phyloP scores from a whole-genome alignment of 2,797 vertebrate species.

The Chelmon rostratus region DNA sequence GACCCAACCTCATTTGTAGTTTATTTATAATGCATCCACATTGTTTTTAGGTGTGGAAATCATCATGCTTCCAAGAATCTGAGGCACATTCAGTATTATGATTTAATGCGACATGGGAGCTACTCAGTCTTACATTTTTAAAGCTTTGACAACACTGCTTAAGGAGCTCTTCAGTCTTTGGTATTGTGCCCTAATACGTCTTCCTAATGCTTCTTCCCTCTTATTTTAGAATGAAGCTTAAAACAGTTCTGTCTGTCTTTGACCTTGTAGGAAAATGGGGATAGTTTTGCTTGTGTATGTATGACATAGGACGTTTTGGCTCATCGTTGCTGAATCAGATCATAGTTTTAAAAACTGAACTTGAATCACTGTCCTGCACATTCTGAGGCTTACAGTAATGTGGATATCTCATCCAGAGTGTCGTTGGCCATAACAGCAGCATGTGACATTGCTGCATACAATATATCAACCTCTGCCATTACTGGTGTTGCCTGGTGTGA shows the following conservation, averaged over 20 bases:
- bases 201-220: too few species aligned
- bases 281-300: not conserved
- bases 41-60: not conserved
- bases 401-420: not conserved
- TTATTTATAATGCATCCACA: not conserved
- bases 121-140: not conserved
- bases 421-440: not conserved
- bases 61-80: not conserved
- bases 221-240: too few species aligned
- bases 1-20: not conserved
- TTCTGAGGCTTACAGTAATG: not conserved
- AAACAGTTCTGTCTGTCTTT: too few species aligned
- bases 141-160: not conserved
- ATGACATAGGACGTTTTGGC: not conserved
- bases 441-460: not conserved
- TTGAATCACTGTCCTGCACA: not conserved
- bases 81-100: not conserved
- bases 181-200: not conserved
- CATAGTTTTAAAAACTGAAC: conserved; percentile 1
- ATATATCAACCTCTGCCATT: conserved; percentile 1
- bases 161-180: not conserved
- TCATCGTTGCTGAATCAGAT: not conserved
- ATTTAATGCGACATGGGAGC: not conserved
- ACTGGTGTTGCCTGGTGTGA: conserved; percentile 18
- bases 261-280: not conserved